phyloP scores from a whole-genome alignment of 2,888 invertebrate genomes.

The Phyllotreta striolata region DNA sequence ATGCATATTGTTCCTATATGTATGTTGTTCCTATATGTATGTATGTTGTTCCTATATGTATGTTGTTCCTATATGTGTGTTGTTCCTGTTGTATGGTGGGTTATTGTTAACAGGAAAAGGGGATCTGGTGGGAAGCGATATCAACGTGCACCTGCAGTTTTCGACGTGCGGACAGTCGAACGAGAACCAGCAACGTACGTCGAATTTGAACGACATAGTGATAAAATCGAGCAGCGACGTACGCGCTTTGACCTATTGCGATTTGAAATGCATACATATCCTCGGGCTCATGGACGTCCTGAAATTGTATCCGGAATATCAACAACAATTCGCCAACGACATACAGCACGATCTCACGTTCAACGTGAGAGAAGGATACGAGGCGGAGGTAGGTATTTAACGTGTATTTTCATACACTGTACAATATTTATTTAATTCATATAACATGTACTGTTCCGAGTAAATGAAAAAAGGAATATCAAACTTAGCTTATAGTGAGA shows the following conservation, averaged over 20 bases:
- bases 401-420: slow-evolving; percentile 13
- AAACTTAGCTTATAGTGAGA: too few relatives aligned
- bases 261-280: slow-evolving; percentile 93
- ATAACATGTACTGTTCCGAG: too few relatives aligned
- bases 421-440: too few relatives aligned
- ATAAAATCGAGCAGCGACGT: slow-evolving; percentile 96
- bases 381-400: slow-evolving; percentile 73
- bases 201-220: slow-evolving; percentile 71
- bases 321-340: slow-evolving; percentile 92
- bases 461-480: too few relatives aligned
- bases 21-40: too few relatives aligned
- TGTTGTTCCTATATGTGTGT: too few relatives aligned
- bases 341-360: slow-evolving; percentile 95
- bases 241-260: slow-evolving; percentile 93
- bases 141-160: slow-evolving; percentile 75
- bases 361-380: slow-evolving; percentile 92
- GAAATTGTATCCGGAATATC: slow-evolving; percentile 88
- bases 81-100: too few relatives aligned
- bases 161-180: slow-evolving; percentile 66
- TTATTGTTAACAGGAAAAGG: slow-evolving; percentile 78
- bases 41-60: too few relatives aligned
- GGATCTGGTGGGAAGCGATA: slow-evolving; percentile 93
- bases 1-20: too few relatives aligned
- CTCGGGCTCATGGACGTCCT: slow-evolving; percentile 89
- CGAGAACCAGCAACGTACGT: slow-evolving; percentile 52